Evolutionary conservation across 2,888 invertebrate species (phyloP), one percentile per base, ranked within the genome.

Genomic region (Proisotoma minuta): DNA sequence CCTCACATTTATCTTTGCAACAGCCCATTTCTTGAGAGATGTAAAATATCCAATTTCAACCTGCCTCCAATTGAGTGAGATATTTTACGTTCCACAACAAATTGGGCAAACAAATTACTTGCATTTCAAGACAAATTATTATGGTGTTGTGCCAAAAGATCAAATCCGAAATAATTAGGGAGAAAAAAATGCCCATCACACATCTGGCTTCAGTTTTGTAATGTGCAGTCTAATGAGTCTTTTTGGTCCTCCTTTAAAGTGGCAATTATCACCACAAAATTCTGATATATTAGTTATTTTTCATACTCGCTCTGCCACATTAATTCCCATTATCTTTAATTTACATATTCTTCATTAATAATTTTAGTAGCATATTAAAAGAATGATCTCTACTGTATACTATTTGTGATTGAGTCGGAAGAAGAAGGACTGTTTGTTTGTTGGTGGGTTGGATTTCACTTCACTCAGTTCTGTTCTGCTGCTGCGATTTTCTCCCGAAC

Each of bases 31-130:
- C n/a, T n/a, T 34, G 34, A 34, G 34, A 8, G 15, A 34, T 23
- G 39, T 34, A 54, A 27, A 28, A 22, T 20, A 54, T 54, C 3
- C 39, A 54, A 27, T 54, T 54, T 26, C 8, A 54, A 54, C 54
- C 24, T 54, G 40, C 24, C 40, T 70, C 70, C 65, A 61, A 59
- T 65, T 68, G 62, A 63, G 24, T 59, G 54, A 52, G 59, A 65
- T 67, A 60, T 60, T 67, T 62, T 68, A 65, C 69, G 66, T 71
- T 69, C 70, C 68, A 64, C 65, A 69, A 64, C 69, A 73, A 73
- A 73, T 73, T 73, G 70, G 71, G 68, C 66, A 72, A 72, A 73
- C 73, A 72, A 73, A 73, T 73, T 72, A 68, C 69, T 71, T 57
- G 63, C 62, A 62, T 68, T 63, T 61, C 59, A 60, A 71, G 68